Evolutionary conservation across 1,140 invertebrate genomes (phyloP), one percentile per base, ranked within the genome.

Genomic region (Samia ricini): DNA sequence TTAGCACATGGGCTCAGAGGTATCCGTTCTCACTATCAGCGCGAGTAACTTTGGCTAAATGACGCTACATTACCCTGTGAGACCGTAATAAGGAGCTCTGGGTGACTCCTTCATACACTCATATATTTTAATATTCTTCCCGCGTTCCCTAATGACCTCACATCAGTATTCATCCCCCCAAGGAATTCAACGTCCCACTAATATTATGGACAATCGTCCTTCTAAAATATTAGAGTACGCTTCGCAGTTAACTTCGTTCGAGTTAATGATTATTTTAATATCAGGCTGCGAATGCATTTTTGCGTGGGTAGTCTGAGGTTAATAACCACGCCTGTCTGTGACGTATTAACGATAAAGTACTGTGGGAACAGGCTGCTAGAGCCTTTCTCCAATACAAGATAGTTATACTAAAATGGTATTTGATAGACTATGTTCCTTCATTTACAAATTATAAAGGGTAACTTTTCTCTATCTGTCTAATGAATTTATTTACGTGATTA

Each of bases 61-160:
- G 33, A 15, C 33, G 33, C 10, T 15, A 42, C 33, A 15, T 42
- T 42, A 42, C 33, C 33, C n/a, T 42, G 33, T 42, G 33, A 15
- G n/a, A 12, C 33, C 12, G 33, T 42, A 42, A 42, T 42, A 42
- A 42, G 10, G 33, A 1, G 33, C 33, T 42, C n/a, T 42, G 33
- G 33, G 33, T 15, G 10, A 12, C 33, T 15, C 33, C n/a, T 15
- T 42, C 33, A 42, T 42, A 42, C 33, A 15, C 12, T 15, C 33
- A 42, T 42, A 42, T 42, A 42, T 42, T 15, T 55, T 55, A 55
- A 55, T 55, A 55, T 55, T 55, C 52, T 55, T n/a, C 21, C 24
- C 52, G 24, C 12, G 24, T 22, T 12, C 15, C 15, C 20, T 55
- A 55, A 55, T 55, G 52, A 55, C 21, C 10, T 23, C 20, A 55